Conservation (phyloP, 2,113 vertebrate genomes). For the Serilophus lunatus region DNA sequence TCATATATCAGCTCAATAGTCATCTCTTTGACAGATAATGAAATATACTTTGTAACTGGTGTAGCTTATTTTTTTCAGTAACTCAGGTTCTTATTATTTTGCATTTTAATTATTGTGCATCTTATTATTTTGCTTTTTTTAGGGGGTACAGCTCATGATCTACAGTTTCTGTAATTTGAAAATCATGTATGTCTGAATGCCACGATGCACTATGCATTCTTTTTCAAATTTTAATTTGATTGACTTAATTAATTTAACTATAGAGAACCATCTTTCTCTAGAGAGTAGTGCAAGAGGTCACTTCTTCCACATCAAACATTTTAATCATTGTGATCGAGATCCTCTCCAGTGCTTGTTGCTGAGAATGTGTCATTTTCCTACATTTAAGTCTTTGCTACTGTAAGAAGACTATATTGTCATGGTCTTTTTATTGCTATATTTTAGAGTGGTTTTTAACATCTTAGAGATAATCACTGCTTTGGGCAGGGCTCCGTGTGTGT, state of each 20-base stretch:
- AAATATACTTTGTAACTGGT: not conserved
- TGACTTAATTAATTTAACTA: not conserved
- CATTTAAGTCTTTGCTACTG: not conserved
- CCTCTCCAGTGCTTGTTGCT: not conserved
- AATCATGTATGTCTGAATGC: not conserved
- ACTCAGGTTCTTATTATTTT: not conserved
- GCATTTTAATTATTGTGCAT: not conserved
- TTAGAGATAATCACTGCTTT: not conserved
- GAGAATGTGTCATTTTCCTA: not conserved
- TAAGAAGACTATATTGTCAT: not conserved
- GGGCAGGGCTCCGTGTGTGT: fast-evolving
- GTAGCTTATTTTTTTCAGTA: not conserved
- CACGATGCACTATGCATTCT: not conserved
- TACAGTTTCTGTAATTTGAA: not conserved
- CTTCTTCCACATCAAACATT: not conserved
- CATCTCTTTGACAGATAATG: not conserved
- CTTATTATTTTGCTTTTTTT: not conserved
- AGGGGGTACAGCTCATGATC: not conserved
- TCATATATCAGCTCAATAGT: not conserved
- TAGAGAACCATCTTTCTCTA: not conserved
- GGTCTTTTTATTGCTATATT: not conserved
- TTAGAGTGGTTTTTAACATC: not conserved
- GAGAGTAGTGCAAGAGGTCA: not conserved
- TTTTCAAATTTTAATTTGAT: constrained; percentile 2
- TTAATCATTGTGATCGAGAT: not conserved